Evolutionary conservation across 2,888 invertebrate species (phyloP).

Genomic region (Cheilosia urbana): DNA sequence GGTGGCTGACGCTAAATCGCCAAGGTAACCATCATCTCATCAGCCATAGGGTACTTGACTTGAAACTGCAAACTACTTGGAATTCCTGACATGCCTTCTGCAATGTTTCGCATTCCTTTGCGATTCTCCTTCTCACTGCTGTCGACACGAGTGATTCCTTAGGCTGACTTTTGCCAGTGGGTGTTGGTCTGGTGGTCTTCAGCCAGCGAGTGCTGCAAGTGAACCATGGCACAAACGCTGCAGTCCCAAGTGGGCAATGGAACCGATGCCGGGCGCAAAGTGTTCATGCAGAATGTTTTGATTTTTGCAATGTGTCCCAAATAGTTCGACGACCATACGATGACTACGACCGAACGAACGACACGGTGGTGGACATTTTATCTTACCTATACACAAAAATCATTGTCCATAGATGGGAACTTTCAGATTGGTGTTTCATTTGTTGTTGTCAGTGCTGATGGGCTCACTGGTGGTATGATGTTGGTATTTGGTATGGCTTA

Average conservation of each 20-base stretch:
- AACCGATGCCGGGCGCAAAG: constrained; percentile 16
- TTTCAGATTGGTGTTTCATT: constrained; percentile 44
- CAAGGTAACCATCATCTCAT: too few relatives aligned
- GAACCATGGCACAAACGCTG: background rate
- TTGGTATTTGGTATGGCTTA: background rate
- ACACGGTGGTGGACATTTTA: constrained; percentile 32
- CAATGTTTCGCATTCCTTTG: constrained; percentile 3
- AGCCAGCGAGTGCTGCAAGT: background rate
- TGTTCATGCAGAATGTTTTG: constrained; percentile 59
- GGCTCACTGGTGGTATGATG: background rate
- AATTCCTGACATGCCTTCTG: background rate
- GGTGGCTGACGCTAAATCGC: too few relatives aligned
- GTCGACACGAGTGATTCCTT: constrained; percentile 15
- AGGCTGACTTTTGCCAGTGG: constrained; percentile 2
- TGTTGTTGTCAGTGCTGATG: constrained; percentile 12
- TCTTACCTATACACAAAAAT: constrained; percentile 14
- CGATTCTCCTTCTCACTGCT: constrained; percentile 24
- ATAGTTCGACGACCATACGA: constrained; percentile 28
- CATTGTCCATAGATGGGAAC: constrained; percentile 37
- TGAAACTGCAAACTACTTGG: background rate
- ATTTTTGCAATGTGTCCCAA: constrained; percentile 64
- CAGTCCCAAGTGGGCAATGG: constrained; percentile 27
- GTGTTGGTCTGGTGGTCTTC: background rate
- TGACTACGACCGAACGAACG: constrained; percentile 1
- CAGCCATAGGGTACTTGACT: background rate